Conservation (phyloP, 1,140 invertebrate genomes). For the Sycobia sp. region DNA sequence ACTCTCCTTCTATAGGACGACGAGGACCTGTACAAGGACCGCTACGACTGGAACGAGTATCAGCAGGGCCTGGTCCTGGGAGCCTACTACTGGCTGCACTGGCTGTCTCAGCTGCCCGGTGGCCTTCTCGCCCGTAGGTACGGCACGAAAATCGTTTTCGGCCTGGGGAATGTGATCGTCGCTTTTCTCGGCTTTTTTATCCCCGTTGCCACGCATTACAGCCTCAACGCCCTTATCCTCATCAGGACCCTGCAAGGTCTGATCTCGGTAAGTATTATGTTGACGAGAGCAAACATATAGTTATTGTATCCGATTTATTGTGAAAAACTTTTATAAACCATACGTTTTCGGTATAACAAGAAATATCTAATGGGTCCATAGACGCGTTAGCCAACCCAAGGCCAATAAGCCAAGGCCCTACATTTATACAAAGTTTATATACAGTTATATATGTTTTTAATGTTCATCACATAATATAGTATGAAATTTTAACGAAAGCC, state of each 20-base stretch:
- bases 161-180: conserved; percentile 70
- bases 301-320: too few species aligned
- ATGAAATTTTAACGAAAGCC: too few species aligned
- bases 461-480: too few species aligned
- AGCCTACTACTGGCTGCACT: conserved; percentile 78
- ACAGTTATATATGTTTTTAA: too few species aligned
- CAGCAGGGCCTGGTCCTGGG: conserved; percentile 73
- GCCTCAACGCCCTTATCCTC: conserved; percentile 67
- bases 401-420: too few species aligned
- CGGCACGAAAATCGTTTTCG: conserved; percentile 75
- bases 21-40: conserved; percentile 41
- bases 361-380: too few species aligned
- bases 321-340: too few species aligned
- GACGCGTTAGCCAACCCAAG: too few species aligned
- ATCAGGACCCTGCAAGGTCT: conserved; percentile 75
- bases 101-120: conserved; percentile 75
- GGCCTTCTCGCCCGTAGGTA: conserved; percentile 73
- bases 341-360: too few species aligned
- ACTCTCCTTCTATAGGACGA: background rate
- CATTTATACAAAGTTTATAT: too few species aligned
- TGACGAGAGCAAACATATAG: too few species aligned
- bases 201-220: conserved; percentile 68
- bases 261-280: conserved; percentile 73
- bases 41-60: conserved; percentile 72
- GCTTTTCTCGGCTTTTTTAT: conserved; percentile 74